A percentile compares a stretch with the other conserved stretches of the same genome.
phyloP scores from a whole-genome alignment of 1,140 invertebrate species.

The Drosophila navojoa region DNA sequence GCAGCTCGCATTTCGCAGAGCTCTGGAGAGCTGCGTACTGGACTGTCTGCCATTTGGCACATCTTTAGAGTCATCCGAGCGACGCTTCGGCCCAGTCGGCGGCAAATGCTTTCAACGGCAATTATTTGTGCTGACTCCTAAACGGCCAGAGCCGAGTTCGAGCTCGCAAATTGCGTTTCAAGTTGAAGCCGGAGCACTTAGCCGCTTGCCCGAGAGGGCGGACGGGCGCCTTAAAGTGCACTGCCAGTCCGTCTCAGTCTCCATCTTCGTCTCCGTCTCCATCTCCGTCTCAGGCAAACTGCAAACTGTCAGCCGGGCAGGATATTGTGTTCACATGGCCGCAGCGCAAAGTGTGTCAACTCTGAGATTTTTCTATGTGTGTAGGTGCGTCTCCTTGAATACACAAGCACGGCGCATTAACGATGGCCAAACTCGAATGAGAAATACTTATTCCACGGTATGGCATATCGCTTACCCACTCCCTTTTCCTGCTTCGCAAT shows the following conservation, averaged over 20 bases:
- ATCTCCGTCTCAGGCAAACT: slow-evolving; percentile 14
- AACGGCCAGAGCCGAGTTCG: slow-evolving; percentile 1
- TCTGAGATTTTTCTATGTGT: slow-evolving; percentile 39
- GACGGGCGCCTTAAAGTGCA: slow-evolving; percentile 55
- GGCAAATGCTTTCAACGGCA: slow-evolving; percentile 81
- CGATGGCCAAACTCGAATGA: slow-evolving; percentile 7
- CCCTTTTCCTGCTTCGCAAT: not conserved
- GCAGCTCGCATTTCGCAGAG: slow-evolving; percentile 11
- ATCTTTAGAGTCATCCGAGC: slow-evolving; percentile 31
- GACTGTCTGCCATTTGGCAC: slow-evolving; percentile 49
- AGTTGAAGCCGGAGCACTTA: slow-evolving; percentile 63
- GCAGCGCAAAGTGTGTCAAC: slow-evolving; percentile 66
- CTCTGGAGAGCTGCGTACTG: slow-evolving; percentile 8
- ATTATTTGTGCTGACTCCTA: slow-evolving; percentile 72
- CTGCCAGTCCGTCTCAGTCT: slow-evolving; percentile 2
- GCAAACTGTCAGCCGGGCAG: slow-evolving; percentile 54
- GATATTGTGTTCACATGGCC: slow-evolving; percentile 74
- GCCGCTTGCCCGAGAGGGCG: slow-evolving; percentile 53
- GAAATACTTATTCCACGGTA: slow-evolving; percentile 23
- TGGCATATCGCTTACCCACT: slow-evolving; percentile 8
- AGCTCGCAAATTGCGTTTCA: slow-evolving; percentile 66
- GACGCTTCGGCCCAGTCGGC: slow-evolving; percentile 16
- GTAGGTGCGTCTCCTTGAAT: slow-evolving; percentile 39
- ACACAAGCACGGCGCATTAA: slow-evolving; percentile 47
- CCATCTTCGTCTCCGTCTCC: too few relatives aligned